Base-by-base conservation (phyloP, 1,140 invertebrate genomes). In the Penaeus japonicus region DNA sequence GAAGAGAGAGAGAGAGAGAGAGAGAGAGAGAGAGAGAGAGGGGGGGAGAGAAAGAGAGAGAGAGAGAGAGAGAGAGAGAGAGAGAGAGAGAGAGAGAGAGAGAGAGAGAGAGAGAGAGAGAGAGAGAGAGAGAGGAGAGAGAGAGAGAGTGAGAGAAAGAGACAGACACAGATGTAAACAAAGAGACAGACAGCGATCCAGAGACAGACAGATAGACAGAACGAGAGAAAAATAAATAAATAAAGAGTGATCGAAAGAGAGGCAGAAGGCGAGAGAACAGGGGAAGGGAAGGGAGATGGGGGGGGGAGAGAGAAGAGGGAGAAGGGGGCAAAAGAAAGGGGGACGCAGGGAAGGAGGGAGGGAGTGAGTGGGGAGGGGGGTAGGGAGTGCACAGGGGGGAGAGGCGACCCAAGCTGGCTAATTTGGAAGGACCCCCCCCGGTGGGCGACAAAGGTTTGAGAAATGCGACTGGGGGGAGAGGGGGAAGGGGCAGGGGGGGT, bases 391-490 rank as follows among this genome's bases (percentile, higher is more conserved):
- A 54, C 85, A 62, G 77, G 18, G n/a, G 75, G 85, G 39, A 30
- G 84, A 57, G 83, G n/a, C 65, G 15, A 10, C 7, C 39, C 39
- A 2, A 7, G 39, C 39, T 47, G 39, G 85, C 80, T 87, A 87
- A 87, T 87, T 87, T 80, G 53, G 32, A 55, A 53, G 30, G 27
- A 85, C 75, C 57, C 77, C 55, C 77, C 77, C 75, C n/a, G 75
- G 75, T 35, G 55, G 15, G 57, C 57, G 85, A 87, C 85, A 87
- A 87, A 87, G 57, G 85, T 87, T 47, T 87, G 85, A 87, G 80
- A 87, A 87, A 87, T 87, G 77, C 54, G 73, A 59, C 70, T 85
- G 27, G 53, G 39, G 15, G n/a, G n/a, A n/a, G n/a, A n/a, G n/a
- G n/a, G n/a, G n/a, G n/a, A n/a, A n/a, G n/a, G n/a, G n/a, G n/a